Evolutionary conservation across 2,113 vertebrate genomes (phyloP).

Genomic region (Campylomormyrus tamandua): DNA sequence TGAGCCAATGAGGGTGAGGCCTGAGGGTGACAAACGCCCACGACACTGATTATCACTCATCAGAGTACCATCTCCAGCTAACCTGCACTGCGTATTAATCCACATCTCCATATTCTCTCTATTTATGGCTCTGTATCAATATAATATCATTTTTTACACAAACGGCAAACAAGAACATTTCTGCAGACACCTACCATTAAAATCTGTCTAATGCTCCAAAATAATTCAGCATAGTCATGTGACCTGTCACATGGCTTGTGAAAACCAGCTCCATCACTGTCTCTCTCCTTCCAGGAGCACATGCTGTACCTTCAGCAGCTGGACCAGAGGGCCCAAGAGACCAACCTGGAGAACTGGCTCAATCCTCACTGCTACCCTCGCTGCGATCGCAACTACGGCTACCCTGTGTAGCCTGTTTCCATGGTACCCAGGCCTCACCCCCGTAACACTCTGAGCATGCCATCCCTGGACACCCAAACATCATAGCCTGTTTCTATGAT

Average conservation of each 20-base stretch:
- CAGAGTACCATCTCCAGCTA: not conserved
- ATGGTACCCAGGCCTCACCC: not conserved
- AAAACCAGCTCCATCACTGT: not conserved
- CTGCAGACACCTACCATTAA: not conserved
- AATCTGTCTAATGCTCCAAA: not conserved
- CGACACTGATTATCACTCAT: not conserved
- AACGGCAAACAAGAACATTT: not conserved
- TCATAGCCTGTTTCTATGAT: not conserved
- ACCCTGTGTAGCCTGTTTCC: not conserved
- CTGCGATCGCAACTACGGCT: conserved; percentile 11
- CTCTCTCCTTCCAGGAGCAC: conserved; percentile 10
- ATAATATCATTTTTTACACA: not conserved
- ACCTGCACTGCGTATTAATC: not conserved
- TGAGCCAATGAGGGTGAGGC: conserved; percentile 2
- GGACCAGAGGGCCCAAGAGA: conserved; percentile 10
- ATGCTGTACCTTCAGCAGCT: conserved; percentile 8
- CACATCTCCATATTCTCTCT: not conserved
- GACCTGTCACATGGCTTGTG: not conserved
- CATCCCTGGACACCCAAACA: not conserved
- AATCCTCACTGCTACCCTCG: conserved; percentile 14
- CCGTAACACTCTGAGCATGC: not conserved
- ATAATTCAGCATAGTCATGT: not conserved
- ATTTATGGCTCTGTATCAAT: not conserved
- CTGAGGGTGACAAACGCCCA: not conserved
- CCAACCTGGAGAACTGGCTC: conserved; percentile 13